Evolutionary conservation across 2,113 vertebrate genomes (phyloP).

Genomic region (Picathartes gymnocephalus): DNA sequence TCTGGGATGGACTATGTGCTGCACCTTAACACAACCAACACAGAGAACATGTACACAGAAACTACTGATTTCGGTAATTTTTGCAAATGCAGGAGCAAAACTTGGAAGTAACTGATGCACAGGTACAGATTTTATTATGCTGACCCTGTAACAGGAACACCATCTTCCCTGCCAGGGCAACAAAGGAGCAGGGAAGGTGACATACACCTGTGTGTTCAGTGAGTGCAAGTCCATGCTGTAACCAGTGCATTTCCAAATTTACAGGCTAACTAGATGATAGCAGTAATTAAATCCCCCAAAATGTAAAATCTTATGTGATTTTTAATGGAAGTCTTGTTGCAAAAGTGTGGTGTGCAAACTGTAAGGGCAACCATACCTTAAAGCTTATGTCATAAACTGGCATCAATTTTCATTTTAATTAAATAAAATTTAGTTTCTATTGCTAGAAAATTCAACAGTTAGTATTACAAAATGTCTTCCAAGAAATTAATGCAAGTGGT

Average conservation of each 20-base stretch:
- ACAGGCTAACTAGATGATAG: not conserved
- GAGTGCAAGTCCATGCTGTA: not conserved
- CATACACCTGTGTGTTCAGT: not conserved
- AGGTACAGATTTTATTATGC: not conserved
- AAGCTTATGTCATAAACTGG: not conserved
- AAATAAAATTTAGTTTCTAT: not conserved
- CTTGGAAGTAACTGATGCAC: not conserved
- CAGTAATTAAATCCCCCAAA: not conserved
- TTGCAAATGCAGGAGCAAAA: not conserved
- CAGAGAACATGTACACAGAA: not conserved
- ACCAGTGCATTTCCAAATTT: not conserved
- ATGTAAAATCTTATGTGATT: not conserved
- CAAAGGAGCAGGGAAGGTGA: not conserved
- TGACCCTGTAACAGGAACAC: not conserved
- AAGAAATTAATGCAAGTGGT: not conserved
- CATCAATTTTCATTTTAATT: not conserved
- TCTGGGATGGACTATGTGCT: not conserved
- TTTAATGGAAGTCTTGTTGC: not conserved
- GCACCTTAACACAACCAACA: not conserved
- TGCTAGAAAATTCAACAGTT: not conserved
- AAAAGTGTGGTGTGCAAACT: not conserved
- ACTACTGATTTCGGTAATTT: not conserved
- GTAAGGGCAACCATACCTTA: not conserved
- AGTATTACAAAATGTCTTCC: not conserved
- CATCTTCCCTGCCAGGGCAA: not conserved